Percentiles rank a stretch among this genome's conserved stretches.
Evolutionary conservation across 2,113 vertebrate species (phyloP).

Genomic region (Panurus biarmicus): DNA sequence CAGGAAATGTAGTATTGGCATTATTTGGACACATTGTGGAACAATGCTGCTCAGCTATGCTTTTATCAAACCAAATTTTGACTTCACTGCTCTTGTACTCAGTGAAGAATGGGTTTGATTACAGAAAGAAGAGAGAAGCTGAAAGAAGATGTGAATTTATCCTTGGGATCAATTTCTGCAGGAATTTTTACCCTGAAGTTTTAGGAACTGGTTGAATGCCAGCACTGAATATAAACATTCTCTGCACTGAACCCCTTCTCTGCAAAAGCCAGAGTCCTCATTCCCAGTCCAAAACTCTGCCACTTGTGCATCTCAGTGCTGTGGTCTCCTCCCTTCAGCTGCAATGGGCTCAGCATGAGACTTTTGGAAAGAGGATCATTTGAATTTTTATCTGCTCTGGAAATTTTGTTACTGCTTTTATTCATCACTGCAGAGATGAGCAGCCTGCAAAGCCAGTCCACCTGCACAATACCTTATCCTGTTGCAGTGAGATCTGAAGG

Average conservation of each 20-base stretch:
- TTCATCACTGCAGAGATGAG: neutral
- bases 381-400: neutral
- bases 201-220: neutral
- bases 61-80: neutral
- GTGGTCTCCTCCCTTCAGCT: neutral
- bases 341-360: neutral
- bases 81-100: neutral
- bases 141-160: neutral
- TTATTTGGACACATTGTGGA: neutral
- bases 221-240: neutral
- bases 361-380: neutral
- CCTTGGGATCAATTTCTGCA: neutral
- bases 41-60: neutral
- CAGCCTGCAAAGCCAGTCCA: neutral
- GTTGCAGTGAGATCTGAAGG: neutral
- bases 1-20: neutral
- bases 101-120: conserved; percentile 2
- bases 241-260: neutral
- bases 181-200: neutral
- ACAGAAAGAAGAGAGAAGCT: neutral
- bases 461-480: neutral
- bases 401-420: neutral
- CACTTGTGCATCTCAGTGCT: neutral
- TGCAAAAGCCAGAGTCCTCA: neutral
- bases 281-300: neutral